Percentiles rank a stretch among this genome's conserved stretches.
phyloP scores from a whole-genome alignment of 2,888 invertebrate genomes.

The Drosophila testacea region DNA sequence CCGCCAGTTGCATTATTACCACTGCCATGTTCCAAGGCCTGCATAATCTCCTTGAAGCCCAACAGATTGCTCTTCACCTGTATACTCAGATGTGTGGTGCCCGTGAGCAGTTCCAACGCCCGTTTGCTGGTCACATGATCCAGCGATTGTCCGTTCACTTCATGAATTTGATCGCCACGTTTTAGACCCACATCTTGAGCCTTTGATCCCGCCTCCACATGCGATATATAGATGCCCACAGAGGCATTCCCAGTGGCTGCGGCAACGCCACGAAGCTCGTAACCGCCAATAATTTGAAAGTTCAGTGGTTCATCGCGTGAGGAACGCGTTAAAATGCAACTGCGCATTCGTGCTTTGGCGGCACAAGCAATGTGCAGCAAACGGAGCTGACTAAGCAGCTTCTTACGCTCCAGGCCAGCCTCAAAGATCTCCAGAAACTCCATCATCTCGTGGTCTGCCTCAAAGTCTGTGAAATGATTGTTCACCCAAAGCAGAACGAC shows the following conservation, averaged over 20 bases:
- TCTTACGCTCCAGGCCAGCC: slow-evolving; percentile 92
- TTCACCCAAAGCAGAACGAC: slow-evolving; percentile 99
- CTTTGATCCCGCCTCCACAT: slow-evolving; percentile 96
- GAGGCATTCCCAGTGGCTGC: slow-evolving; percentile 85
- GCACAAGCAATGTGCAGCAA: slow-evolving; percentile 98
- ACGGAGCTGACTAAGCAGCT: slow-evolving; percentile 93
- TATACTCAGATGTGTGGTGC: slow-evolving; percentile 97
- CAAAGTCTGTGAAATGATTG: slow-evolving; percentile 99
- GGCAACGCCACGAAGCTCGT: slow-evolving; percentile 88
- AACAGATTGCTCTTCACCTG: slow-evolving; percentile 98
- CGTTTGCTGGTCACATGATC: slow-evolving; percentile 96
- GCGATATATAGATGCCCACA: slow-evolving; percentile 97
- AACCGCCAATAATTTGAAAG: slow-evolving; percentile 97
- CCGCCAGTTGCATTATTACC: slow-evolving; percentile 45
- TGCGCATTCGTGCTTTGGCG: slow-evolving; percentile 96
- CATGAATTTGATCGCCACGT: slow-evolving; percentile 98
- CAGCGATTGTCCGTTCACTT: slow-evolving; percentile 99
- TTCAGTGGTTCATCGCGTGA: slow-evolving; percentile 96
- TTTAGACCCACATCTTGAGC: slow-evolving; percentile 98
- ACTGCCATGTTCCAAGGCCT: slow-evolving; percentile 84
- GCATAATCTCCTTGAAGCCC: slow-evolving; percentile 90
- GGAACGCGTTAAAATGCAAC: slow-evolving; percentile 95
- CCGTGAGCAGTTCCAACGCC: slow-evolving; percentile 96
- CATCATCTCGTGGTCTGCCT: slow-evolving; percentile 98
- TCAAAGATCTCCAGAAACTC: slow-evolving; percentile 98